These are phyloP conservation scores for Dynastes tityus DNA, from an alignment of 2,888 invertebrate species.

Conservation along the genomic window DNA sequence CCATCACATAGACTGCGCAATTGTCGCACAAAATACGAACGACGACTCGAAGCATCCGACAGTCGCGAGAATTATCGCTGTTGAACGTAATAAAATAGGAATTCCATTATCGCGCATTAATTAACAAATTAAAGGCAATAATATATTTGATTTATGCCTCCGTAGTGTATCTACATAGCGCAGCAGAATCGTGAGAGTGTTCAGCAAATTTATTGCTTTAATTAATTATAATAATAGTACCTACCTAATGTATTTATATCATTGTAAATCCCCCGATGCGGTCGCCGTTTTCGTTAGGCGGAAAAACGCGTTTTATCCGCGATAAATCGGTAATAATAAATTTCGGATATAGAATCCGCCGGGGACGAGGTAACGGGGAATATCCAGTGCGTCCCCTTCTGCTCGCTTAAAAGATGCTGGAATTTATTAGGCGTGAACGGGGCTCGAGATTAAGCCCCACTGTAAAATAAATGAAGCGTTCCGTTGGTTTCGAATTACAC, in stretches of 20 bases:
- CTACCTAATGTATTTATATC: neutral
- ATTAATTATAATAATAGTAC: slow-evolving; percentile 36
- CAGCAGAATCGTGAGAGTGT: slow-evolving; percentile 12
- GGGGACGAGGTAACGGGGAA: neutral
- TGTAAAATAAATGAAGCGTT: slow-evolving; percentile 7
- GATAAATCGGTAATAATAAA: slow-evolving; percentile 21
- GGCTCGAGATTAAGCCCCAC: neutral
- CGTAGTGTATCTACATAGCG: slow-evolving; percentile 43
- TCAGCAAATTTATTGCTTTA: slow-evolving; percentile 27
- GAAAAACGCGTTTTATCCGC: slow-evolving; percentile 15
- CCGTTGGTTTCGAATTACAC: slow-evolving; percentile 15
- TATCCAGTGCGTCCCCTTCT: neutral
- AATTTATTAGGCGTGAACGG: slow-evolving; percentile 21
- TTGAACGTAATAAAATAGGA: slow-evolving; percentile 32
- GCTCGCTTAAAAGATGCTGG: neutral
- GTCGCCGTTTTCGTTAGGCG: slow-evolving; percentile 1
- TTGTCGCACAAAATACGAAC: neutral
- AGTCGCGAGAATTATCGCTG: slow-evolving; percentile 14
- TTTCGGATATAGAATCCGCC: neutral
- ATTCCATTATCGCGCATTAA: slow-evolving; percentile 45
- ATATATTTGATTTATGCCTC: slow-evolving; percentile 52
- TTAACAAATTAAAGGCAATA: slow-evolving; percentile 49
- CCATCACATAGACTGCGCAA: neutral
- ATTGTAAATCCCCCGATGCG: neutral
- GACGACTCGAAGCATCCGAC: neutral